Evolutionary conservation across 2,888 invertebrate genomes (phyloP).

Genomic region (Sympetrum striolatum): DNA sequence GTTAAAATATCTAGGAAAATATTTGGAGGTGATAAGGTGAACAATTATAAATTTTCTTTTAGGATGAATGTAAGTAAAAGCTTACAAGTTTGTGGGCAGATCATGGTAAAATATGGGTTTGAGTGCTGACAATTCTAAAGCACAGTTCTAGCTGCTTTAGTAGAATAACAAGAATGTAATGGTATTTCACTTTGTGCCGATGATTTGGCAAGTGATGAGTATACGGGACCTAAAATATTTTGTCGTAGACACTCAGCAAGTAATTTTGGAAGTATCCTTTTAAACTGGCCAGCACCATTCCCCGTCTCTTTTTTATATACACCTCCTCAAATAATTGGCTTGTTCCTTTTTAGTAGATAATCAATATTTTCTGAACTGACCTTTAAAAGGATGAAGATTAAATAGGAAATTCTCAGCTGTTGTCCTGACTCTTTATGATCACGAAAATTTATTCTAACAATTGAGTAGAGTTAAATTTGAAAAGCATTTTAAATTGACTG

Average conservation of each 20-base stretch:
- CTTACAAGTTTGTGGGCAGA: slow-evolving; percentile 33
- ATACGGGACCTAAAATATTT: slow-evolving; percentile 44
- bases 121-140: slow-evolving; percentile 14
- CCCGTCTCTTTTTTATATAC: slow-evolving; percentile 36
- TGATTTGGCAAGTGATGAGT: slow-evolving; percentile 36
- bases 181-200: slow-evolving; percentile 32
- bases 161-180: slow-evolving; percentile 37
- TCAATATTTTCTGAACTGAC: slow-evolving; percentile 39
- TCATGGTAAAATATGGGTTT: slow-evolving; percentile 16
- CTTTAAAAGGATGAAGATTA: slow-evolving; percentile 33
- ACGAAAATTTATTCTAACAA: neutral
- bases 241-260: slow-evolving; percentile 37
- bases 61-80: slow-evolving; percentile 19
- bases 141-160: slow-evolving; percentile 21
- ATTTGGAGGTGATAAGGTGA: slow-evolving; percentile 29
- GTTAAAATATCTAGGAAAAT: neutral
- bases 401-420: slow-evolving; percentile 15
- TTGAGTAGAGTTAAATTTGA: neutral
- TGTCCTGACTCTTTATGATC: neutral
- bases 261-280: slow-evolving; percentile 41
- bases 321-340: slow-evolving; percentile 21
- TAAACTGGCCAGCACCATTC: slow-evolving; percentile 35
- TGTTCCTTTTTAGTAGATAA: slow-evolving; percentile 40
- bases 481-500: neutral
- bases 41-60: slow-evolving; percentile 15